phyloP scores from a whole-genome alignment of 2,888 invertebrate species.

The Actias luna region DNA sequence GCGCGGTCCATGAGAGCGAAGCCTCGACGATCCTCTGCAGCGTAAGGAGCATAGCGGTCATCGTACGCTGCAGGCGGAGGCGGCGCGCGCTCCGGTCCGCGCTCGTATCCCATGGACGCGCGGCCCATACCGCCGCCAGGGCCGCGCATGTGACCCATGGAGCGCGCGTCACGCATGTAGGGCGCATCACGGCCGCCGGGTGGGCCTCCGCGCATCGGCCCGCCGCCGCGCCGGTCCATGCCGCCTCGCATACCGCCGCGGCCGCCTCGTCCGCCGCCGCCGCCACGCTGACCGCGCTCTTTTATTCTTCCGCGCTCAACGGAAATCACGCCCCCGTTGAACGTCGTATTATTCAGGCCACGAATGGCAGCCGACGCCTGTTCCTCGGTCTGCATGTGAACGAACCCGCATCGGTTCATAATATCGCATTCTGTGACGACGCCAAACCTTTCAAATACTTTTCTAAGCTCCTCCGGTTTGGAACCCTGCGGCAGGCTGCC shows the following conservation, averaged over 20 bases:
- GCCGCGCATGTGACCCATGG: constrained; percentile 51
- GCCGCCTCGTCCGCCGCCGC: constrained; percentile 74
- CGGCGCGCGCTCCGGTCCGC: constrained; percentile 52
- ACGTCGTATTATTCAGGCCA: constrained; percentile 89
- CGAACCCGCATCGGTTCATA: constrained; percentile 96
- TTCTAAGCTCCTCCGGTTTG: constrained; percentile 90
- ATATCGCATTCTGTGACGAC: constrained; percentile 96
- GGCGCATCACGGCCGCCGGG: constrained; percentile 51
- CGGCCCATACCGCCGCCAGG: constrained; percentile 53
- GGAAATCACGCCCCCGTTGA: constrained; percentile 91
- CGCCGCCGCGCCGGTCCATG: constrained; percentile 59
- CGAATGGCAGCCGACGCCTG: constrained; percentile 91
- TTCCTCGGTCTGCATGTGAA: constrained; percentile 92
- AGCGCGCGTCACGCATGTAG: constrained; percentile 55
- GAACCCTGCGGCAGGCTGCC: constrained; percentile 94
- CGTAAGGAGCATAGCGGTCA: constrained; percentile 70
- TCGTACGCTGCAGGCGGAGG: constrained; percentile 50
- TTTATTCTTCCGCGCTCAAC: constrained; percentile 92
- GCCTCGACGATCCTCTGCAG: constrained; percentile 71
- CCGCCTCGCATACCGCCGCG: constrained; percentile 74
- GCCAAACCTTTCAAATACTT: constrained; percentile 92
- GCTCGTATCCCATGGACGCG: constrained; percentile 59
- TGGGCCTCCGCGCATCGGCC: constrained; percentile 51
- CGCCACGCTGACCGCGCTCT: constrained; percentile 83
- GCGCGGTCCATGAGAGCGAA: constrained; percentile 69